Evolutionary conservation across 2,113 vertebrate genomes (phyloP).

Genomic region (Microcebus griseorufus): DNA sequence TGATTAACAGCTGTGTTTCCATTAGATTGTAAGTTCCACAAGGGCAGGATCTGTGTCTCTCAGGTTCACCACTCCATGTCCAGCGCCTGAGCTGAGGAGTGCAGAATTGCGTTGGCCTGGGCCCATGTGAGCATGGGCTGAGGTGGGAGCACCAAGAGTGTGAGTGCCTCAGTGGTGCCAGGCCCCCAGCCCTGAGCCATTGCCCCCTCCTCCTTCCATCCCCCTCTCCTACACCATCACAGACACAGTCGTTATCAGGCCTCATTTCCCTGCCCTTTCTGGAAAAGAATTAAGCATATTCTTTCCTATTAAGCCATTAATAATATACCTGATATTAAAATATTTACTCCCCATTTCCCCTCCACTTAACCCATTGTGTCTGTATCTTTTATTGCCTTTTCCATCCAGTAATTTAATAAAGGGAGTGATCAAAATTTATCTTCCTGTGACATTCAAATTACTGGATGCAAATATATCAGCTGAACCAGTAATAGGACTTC

Average conservation of each 20-base stretch:
- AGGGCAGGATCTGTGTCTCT: neutral
- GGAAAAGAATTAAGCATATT: neutral
- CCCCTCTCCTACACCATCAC: neutral
- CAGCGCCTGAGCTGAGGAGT: neutral
- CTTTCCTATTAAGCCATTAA: neutral
- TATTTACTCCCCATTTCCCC: neutral
- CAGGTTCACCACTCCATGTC: neutral
- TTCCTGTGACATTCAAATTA: neutral
- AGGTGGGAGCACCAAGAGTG: neutral
- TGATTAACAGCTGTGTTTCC: neutral
- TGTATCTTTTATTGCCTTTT: neutral
- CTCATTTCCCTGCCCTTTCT: neutral
- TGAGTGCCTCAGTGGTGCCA: neutral
- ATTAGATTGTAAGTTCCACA: neutral
- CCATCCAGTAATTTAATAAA: neutral
- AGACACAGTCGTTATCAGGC: neutral
- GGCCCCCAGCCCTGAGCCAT: neutral
- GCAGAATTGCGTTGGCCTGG: neutral
- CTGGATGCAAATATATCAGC: neutral
- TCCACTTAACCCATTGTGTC: neutral
- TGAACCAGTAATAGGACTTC: neutral
- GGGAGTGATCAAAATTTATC: neutral
- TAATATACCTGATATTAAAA: neutral
- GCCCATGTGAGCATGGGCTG: rapidly evolving
- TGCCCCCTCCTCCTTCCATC: neutral